phyloP scores from a whole-genome alignment of 2,888 invertebrate species.

The Tiliacea aurago region DNA sequence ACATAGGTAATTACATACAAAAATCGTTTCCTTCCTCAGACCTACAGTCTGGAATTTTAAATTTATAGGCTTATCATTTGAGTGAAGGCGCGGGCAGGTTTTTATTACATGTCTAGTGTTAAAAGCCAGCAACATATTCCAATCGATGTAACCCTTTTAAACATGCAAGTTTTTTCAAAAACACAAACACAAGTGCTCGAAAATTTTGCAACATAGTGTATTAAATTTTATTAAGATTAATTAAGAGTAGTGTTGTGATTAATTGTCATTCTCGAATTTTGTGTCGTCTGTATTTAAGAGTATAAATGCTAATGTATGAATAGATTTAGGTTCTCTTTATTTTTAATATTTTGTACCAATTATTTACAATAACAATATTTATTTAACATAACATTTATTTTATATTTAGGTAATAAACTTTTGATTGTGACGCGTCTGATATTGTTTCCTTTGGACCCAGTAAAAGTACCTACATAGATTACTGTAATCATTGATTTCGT shows the following conservation, averaged over 20 bases:
- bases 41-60: background rate
- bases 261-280: slow-evolving; percentile 44
- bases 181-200: background rate
- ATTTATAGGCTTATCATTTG: background rate
- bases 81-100: background rate
- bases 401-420: slow-evolving; percentile 60
- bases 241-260: slow-evolving; percentile 46
- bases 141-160: background rate
- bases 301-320: slow-evolving; percentile 35
- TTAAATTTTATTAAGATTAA: slow-evolving; percentile 10
- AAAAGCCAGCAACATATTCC: background rate
- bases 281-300: slow-evolving; percentile 39
- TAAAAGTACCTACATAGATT: slow-evolving; percentile 44
- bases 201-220: slow-evolving; percentile 10
- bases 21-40: too few relatives aligned
- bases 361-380: slow-evolving; percentile 49
- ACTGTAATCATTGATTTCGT: slow-evolving; percentile 47
- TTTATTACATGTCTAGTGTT: background rate
- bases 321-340: slow-evolving; percentile 28
- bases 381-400: too few relatives aligned
- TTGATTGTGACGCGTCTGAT: slow-evolving; percentile 46
- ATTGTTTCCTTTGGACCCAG: slow-evolving; percentile 56
- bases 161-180: background rate
- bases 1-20: too few relatives aligned
- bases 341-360: slow-evolving; percentile 36